Evolutionary conservation across 2,797 vertebrate species (phyloP), one percentile per base, ranked within the genome.

Genomic region (Thaleichthys pacificus): DNA sequence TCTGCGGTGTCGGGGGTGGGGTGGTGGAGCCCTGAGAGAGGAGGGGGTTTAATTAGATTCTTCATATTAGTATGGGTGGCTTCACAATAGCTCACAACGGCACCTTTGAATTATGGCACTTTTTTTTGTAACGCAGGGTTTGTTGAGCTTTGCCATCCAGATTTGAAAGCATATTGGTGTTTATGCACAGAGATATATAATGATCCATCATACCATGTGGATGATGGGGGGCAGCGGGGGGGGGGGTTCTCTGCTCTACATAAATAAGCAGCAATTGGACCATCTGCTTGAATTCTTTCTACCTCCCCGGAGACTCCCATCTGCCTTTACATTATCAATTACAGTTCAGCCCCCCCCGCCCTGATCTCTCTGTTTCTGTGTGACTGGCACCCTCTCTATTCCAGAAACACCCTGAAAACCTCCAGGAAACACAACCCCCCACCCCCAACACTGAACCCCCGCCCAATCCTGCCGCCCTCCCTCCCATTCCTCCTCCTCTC

Each of bases 321-420:
- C 97, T 98, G 97, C 96, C 95, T 95, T 95, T 92, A 94, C 89
- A 93, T 97, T 97, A 97, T 98, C 97, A 97, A 97, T 98, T 97
- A 97, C 95, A 96, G 93, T 96, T 96, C 94, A 95, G 92, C 95
- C 94, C 89, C 63, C 76, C 84, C 81, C 76, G 85, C 65, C n/a
- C 61, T 69, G 26, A 65, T 73, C 51, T 77, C 66, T 76, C 28
- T 17, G 30, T 30, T 15, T 38, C 69, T 54, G 85, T 84, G 86
- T 85, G 86, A 85, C 90, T 94, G 93, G 89, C 92, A 93, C 91
- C 91, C 92, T 93, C 90, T 86, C 93, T 92, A 94, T 91, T 90
- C 91, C 69, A 74, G 73, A 77, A 74, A 85, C 86, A 83, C 83
- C 80, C 86, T 35, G 66, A 74, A 78, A 56, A 80, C 75, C 82